Conservation (phyloP, 2,888 invertebrate genomes). For the Smittia aterrima region DNA sequence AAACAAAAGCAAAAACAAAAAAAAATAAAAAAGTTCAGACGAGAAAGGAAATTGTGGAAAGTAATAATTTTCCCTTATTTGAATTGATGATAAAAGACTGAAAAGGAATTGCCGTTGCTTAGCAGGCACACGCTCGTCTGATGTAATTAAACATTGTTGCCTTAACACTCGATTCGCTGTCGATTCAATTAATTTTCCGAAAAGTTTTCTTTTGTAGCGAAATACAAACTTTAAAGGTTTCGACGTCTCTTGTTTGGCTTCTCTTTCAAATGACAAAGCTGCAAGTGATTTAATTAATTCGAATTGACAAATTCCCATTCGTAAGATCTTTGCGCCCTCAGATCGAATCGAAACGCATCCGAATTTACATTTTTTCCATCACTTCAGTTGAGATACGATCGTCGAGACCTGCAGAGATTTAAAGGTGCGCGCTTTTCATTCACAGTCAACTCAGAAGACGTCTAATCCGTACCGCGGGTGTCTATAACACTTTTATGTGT, state of each 20-base stretch:
- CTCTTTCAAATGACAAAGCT: not conserved
- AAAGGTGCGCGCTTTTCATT: conserved; percentile 39
- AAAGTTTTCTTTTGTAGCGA: not conserved
- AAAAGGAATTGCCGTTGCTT: not conserved
- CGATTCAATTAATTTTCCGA: conserved; percentile 15
- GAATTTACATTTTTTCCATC: conserved; percentile 33
- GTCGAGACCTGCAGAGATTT: conserved; percentile 8
- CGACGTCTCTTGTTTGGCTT: not conserved
- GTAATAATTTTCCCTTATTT: not conserved
- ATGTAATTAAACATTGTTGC: no score
- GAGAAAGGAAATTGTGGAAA: not conserved
- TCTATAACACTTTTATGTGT: conserved; percentile 11
- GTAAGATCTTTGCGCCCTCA: conserved; percentile 15
- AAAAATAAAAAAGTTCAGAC: not conserved
- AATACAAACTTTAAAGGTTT: not conserved
- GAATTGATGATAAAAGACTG: not conserved
- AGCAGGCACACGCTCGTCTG: not conserved
- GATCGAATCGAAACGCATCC: conserved; percentile 6
- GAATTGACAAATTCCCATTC: conserved; percentile 28
- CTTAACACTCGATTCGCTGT: not conserved
- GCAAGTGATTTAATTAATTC: not conserved
- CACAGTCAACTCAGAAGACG: not conserved
- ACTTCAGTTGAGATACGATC: conserved; percentile 1
- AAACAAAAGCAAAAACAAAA: not conserved
- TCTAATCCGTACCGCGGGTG: not conserved